These are phyloP conservation scores for Nannobrachium achirus DNA, from an alignment of 2,113 vertebrate genomes.

Conservation along the genomic window DNA sequence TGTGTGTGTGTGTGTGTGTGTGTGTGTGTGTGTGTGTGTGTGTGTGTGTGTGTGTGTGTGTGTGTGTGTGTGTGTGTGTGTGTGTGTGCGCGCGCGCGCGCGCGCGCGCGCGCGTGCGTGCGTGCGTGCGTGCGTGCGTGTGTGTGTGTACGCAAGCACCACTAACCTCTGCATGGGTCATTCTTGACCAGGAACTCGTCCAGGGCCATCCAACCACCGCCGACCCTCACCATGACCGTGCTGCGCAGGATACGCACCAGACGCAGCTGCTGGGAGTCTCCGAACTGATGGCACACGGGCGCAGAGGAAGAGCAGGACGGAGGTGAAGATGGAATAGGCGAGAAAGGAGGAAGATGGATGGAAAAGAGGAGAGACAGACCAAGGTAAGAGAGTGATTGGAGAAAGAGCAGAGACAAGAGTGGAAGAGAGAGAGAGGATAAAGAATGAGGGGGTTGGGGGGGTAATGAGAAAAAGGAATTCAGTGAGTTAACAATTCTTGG, in stretches of 20 bases:
- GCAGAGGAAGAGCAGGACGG: constrained; percentile 14
- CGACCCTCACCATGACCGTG: constrained; percentile 97
- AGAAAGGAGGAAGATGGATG: background rate
- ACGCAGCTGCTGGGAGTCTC: constrained; percentile 98
- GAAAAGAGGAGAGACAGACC: background rate
- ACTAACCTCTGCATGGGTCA: constrained; percentile 96
- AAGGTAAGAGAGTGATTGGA: background rate
- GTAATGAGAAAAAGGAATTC: background rate
- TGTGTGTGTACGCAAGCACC: background rate
- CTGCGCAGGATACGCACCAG: constrained; percentile 97
- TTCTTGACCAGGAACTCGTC: constrained; percentile 98
- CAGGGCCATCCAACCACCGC: constrained; percentile 98
- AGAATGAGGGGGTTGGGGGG: background rate
- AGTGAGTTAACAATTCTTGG: background rate
- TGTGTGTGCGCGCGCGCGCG: background rate
- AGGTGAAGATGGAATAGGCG: background rate
- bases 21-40: background rate
- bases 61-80: background rate
- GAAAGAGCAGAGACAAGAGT: background rate
- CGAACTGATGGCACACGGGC: constrained; percentile 82
- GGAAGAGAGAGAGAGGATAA: background rate
- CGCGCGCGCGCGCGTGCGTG: background rate
- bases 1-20: background rate
- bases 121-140: constrained; percentile 1
- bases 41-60: background rate